Percentiles rank a stretch among this genome's conserved stretches.
Evolutionary conservation across 2,888 invertebrate species (phyloP).

Genomic region (Portevinia maculata): DNA sequence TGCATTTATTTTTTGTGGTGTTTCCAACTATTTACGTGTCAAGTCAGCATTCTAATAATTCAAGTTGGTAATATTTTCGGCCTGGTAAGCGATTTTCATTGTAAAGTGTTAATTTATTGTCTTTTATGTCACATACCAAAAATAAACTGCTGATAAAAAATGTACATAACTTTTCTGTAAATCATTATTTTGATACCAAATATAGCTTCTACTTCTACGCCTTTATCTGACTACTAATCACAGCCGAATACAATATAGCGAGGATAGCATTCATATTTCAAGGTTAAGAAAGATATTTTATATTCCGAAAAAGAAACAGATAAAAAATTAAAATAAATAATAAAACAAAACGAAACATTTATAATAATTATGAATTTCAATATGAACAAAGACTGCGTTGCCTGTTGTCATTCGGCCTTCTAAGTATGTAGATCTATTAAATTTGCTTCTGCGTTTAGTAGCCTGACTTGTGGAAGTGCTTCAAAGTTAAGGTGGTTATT

Average conservation of each 20-base stretch:
- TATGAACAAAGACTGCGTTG: too few relatives aligned
- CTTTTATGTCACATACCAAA: constrained; percentile 1
- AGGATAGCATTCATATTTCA: not conserved
- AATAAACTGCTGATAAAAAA: not conserved
- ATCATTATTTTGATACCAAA: too few relatives aligned
- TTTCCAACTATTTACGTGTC: not conserved
- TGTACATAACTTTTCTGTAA: too few relatives aligned
- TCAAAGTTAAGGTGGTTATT: too few relatives aligned
- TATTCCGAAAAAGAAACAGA: not conserved
- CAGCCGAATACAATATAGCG: not conserved
- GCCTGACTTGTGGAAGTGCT: too few relatives aligned
- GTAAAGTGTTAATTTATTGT: constrained; percentile 4
- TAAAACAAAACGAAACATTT: too few relatives aligned
- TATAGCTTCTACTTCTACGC: not conserved
- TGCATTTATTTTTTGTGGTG: too few relatives aligned
- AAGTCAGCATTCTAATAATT: not conserved
- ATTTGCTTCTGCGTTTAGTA: too few relatives aligned
- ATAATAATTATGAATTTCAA: too few relatives aligned
- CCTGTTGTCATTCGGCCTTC: too few relatives aligned
- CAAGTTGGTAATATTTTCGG: not conserved
- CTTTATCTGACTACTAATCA: not conserved
- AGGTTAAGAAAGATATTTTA: not conserved
- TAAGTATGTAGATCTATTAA: too few relatives aligned
- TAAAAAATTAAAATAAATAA: too few relatives aligned
- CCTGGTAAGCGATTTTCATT: constrained; percentile 21